phyloP scores from a whole-genome alignment of 2,797 vertebrate genomes.

The Rhynchonycteris naso region DNA sequence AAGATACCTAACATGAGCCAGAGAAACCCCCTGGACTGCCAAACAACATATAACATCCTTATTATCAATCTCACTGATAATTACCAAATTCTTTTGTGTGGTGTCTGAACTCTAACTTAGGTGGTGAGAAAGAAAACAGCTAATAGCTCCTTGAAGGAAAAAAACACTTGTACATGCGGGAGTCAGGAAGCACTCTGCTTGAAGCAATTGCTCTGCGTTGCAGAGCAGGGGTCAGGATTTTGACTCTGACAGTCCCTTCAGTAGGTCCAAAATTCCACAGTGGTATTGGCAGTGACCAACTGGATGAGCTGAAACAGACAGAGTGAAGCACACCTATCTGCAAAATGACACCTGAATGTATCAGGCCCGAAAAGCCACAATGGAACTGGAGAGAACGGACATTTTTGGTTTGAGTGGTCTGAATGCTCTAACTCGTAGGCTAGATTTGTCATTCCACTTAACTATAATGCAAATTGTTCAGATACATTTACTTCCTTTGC shows the following conservation, averaged over 20 bases:
- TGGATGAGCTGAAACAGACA: neutral
- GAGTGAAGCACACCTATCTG: neutral
- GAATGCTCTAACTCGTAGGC: neutral
- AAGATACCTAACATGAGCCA: neutral
- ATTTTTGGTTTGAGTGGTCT: neutral
- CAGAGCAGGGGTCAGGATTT: neutral
- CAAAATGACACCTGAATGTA: neutral
- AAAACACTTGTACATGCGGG: neutral
- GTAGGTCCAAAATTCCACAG: neutral
- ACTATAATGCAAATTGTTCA: neutral
- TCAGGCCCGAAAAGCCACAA: neutral
- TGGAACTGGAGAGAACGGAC: neutral
- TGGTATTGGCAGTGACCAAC: neutral
- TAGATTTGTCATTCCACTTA: slow-evolving; percentile 27
- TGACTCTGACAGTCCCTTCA: neutral
- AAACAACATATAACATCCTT: neutral
- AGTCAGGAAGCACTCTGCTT: neutral
- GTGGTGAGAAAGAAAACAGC: neutral
- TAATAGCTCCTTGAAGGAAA: neutral
- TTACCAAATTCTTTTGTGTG: neutral
- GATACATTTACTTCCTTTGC: neutral
- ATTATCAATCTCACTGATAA: neutral
- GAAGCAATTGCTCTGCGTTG: neutral
- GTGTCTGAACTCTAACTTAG: neutral
- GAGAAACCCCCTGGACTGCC: neutral